phyloP scores from a whole-genome alignment of 2,797 vertebrate species.

The Oreortyx pictus region DNA sequence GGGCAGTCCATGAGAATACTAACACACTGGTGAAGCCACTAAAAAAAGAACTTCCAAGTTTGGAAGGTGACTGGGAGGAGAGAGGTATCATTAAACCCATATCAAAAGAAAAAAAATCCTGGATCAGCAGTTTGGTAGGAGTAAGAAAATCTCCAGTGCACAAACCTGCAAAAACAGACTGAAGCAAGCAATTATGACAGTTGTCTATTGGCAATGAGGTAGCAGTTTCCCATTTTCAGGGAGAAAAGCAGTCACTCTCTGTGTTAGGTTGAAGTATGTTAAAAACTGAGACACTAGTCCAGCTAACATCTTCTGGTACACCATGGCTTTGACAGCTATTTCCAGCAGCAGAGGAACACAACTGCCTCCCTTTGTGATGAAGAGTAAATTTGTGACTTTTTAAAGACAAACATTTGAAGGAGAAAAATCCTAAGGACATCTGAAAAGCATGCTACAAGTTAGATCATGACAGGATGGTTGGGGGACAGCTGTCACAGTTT shows the following conservation, averaged over 20 bases:
- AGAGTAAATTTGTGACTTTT: neutral
- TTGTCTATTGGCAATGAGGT: neutral
- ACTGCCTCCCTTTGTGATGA: neutral
- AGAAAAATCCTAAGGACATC: neutral
- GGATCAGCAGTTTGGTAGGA: constrained; percentile 16
- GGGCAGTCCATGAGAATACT: constrained; percentile 36
- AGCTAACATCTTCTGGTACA: neutral
- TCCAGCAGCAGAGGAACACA: neutral
- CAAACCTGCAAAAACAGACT: neutral
- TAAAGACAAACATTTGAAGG: neutral
- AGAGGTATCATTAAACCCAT: constrained; percentile 49
- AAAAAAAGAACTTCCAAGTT: constrained; percentile 58
- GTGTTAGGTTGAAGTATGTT: neutral
- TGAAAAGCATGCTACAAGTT: neutral
- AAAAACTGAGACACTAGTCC: neutral
- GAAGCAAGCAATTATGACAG: neutral
- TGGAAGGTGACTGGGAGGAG: constrained; percentile 51
- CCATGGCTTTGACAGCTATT: neutral
- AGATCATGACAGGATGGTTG: neutral
- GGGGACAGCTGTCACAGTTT: neutral
- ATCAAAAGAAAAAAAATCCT: constrained; percentile 20
- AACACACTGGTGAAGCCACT: constrained; percentile 43
- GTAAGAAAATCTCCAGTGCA: neutral
- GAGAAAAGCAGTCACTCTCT: neutral
- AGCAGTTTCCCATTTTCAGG: neutral